Evolutionary conservation across 2,888 invertebrate genomes (phyloP).

Genomic region (Hypercompe scribonia): DNA sequence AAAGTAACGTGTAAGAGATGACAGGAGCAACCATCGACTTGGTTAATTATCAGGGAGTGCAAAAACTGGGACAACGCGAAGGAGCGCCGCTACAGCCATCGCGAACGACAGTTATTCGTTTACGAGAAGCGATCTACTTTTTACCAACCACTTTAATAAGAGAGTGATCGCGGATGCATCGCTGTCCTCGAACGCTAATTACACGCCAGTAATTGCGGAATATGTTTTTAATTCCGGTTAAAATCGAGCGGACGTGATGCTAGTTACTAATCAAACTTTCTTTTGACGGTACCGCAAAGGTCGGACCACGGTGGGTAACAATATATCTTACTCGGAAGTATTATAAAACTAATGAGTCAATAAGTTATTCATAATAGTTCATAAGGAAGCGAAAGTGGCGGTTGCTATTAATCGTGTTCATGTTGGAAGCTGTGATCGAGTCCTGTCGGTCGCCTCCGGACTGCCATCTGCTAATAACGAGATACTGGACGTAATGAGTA

Average conservation of each 20-base stretch:
- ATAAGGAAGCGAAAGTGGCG: not conserved
- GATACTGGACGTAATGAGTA: slow-evolving; percentile 62
- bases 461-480: slow-evolving; percentile 63
- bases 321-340: slow-evolving; percentile 39
- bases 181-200: slow-evolving; percentile 69
- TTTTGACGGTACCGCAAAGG: slow-evolving; percentile 54
- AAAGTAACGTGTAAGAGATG: slow-evolving; percentile 84
- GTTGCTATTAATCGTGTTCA: slow-evolving; percentile 4
- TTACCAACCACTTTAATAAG: slow-evolving; percentile 68
- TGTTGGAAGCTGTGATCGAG: slow-evolving; percentile 14
- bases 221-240: slow-evolving; percentile 60
- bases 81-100: slow-evolving; percentile 71
- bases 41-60: slow-evolving; percentile 75
- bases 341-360: not conserved
- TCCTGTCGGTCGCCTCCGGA: slow-evolving; percentile 30
- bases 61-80: slow-evolving; percentile 72
- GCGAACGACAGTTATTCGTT: slow-evolving; percentile 72
- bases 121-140: slow-evolving; percentile 67
- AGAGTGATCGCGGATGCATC: slow-evolving; percentile 63
- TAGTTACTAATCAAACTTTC: slow-evolving; percentile 69
- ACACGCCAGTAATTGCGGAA: slow-evolving; percentile 74
- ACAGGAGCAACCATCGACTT: slow-evolving; percentile 80
- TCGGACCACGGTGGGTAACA: slow-evolving; percentile 39
- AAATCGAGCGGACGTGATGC: slow-evolving; percentile 66
- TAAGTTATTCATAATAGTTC: not conserved